Evolutionary conservation across 2,113 vertebrate genomes (phyloP).

Genomic region (Coracopsis vasa): DNA sequence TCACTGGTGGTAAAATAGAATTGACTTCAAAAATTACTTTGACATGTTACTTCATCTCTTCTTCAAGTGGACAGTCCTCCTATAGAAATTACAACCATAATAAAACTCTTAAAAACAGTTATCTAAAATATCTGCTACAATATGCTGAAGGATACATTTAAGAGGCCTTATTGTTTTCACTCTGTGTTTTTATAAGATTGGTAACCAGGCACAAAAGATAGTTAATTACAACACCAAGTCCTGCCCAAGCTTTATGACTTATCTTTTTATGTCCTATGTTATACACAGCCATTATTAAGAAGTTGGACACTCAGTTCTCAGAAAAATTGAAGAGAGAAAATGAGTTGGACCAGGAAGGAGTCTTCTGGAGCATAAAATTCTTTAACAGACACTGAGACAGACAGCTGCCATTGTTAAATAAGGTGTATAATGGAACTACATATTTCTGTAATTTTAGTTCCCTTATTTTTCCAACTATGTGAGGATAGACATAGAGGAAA

Average conservation of each 20-base stretch:
- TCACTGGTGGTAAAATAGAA: neutral
- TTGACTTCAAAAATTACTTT: neutral
- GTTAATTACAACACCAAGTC: slow-evolving; percentile 35
- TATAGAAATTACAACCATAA: neutral
- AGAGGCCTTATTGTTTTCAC: slow-evolving; percentile 12
- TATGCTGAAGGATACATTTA: slow-evolving; percentile 43
- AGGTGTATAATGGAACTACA: neutral
- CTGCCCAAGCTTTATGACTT: slow-evolving; percentile 32
- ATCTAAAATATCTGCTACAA: slow-evolving; percentile 62
- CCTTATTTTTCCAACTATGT: neutral
- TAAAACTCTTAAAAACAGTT: slow-evolving; percentile 31
- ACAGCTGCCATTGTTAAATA: neutral
- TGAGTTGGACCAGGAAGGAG: neutral
- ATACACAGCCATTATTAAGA: slow-evolving; percentile 3
- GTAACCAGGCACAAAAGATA: slow-evolving; percentile 30
- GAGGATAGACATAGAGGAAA: neutral
- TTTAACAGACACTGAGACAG: neutral
- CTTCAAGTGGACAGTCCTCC: neutral
- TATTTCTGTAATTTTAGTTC: neutral
- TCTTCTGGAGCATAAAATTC: neutral
- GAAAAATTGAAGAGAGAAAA: neutral
- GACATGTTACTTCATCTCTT: accelerated
- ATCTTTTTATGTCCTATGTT: neutral
- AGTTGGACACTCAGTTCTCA: neutral
- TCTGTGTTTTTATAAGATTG: neutral